Base-by-base conservation (phyloP, 2,888 invertebrate species). In the Hedya salicella region DNA sequence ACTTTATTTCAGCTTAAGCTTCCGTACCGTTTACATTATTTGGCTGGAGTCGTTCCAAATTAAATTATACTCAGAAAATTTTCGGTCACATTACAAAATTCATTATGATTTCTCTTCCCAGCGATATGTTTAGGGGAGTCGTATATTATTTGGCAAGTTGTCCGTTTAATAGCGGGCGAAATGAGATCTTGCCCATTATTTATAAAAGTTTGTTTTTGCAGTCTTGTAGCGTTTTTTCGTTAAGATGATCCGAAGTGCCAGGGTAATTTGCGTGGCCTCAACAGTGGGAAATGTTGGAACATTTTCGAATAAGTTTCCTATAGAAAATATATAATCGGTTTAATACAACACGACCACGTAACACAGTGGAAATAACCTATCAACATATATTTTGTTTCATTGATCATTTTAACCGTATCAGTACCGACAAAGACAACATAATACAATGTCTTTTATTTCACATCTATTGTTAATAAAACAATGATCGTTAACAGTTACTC, bases 1-100 rank as follows among this genome's bases (percentile, higher is more conserved):
- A 87, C 86, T 88, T 89, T 89, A 90, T 89, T 88, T 86, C 80
- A 81, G 88, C 86, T 88, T 87, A 87, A 91, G 88, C 86, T 89
- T 91, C 85, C 87, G 83, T 82, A 76, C 81, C 86, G 85, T 82
- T 89, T 87, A 90, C 90, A 89, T 89, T 87, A 90, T 90, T 87
- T 89, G 87, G 82, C 86, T 91, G 91, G 89, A 88, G 80, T 81
- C 77, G 82, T 80, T 89, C 90, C 88, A 91, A 91, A 91, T 91
- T 89, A 86, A 89, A 90, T 90, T 90, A 87, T 84, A 86, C 86
- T 81, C 82, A 83, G 83, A 82, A 85, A 84, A 84, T 85, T 82
- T 84, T 85, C 78, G 79, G 86, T 84, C 80, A 80, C 82, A 85
- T 85, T 78, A 80, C 80, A 80, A 80, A 86, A 87, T 85, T 86